phyloP scores from a whole-genome alignment of 2,113 vertebrate genomes.

The Xiphias gladius region DNA sequence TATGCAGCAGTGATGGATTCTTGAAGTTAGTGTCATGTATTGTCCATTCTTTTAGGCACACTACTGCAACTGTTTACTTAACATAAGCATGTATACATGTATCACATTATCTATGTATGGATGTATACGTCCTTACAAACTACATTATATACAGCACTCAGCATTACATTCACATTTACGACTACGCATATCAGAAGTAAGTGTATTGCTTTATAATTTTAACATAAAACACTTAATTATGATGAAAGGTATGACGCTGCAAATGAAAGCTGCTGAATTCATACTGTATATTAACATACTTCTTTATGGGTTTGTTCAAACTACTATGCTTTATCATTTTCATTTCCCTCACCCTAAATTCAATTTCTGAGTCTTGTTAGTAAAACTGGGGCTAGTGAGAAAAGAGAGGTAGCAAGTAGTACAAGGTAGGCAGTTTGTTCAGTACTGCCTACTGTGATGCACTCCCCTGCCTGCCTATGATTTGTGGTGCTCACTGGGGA shows the following conservation, averaged over 20 bases:
- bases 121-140: background rate
- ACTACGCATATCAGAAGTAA: too few species aligned
- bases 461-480: constrained; percentile 78
- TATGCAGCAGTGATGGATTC: background rate
- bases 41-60: background rate
- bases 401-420: constrained; percentile 58
- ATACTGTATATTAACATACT: background rate
- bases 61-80: background rate
- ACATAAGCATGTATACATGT: background rate
- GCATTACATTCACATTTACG: too few species aligned
- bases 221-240: background rate
- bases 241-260: background rate
- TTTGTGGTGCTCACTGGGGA: constrained; percentile 84
- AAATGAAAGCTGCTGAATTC: background rate
- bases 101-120: background rate
- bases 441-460: constrained; percentile 69
- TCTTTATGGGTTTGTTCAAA: background rate
- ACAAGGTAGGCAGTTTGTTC: constrained; percentile 77
- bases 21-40: background rate
- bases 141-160: too few species aligned
- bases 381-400: constrained; percentile 65
- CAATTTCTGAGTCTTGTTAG: constrained; percentile 38
- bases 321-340: constrained; percentile 8
- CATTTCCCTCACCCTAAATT: constrained; percentile 47
- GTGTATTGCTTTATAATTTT: background rate